Evolutionary conservation across 2,113 vertebrate genomes (phyloP).

Genomic region (Microcebus griseorufus): DNA sequence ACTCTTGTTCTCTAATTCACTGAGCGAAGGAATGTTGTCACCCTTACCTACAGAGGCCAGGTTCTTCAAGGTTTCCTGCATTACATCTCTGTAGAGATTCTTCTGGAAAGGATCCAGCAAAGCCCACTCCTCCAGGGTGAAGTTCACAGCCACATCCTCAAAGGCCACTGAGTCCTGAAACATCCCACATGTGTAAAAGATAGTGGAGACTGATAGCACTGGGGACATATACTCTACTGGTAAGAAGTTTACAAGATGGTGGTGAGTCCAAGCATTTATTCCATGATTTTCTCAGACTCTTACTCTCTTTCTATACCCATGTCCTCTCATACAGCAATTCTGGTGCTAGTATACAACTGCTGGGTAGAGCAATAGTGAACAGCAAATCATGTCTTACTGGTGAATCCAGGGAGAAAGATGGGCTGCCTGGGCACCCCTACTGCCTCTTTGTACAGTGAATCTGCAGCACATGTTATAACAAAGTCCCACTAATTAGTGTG

Average conservation of each 20-base stretch:
- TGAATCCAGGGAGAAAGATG: no score
- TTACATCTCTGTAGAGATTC: slow-evolving; percentile 13
- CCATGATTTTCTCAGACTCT: neutral
- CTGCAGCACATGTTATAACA: no score
- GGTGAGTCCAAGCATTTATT: neutral
- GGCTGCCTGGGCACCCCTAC: no score
- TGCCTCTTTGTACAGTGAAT: no score
- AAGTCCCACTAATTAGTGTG: no score
- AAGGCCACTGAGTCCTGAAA: slow-evolving; percentile 20
- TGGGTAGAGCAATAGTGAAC: no score
- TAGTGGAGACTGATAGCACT: neutral
- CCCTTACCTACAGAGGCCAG: neutral
- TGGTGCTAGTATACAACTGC: no score
- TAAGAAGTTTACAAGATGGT: neutral
- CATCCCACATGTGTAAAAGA: neutral
- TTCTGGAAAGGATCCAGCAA: slow-evolving; percentile 7
- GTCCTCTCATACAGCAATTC: no score
- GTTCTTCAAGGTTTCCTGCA: slow-evolving; percentile 3
- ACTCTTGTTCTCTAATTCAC: neutral
- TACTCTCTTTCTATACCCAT: neutral
- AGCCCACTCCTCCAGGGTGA: slow-evolving; percentile 17
- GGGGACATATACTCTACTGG: neutral
- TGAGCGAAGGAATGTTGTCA: neutral
- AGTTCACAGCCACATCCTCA: slow-evolving; percentile 16
- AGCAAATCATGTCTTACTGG: no score